Percentiles rank a stretch among this genome's conserved stretches.
Evolutionary conservation across 2,113 vertebrate genomes (phyloP).

Genomic region (Hemiprocne comata): DNA sequence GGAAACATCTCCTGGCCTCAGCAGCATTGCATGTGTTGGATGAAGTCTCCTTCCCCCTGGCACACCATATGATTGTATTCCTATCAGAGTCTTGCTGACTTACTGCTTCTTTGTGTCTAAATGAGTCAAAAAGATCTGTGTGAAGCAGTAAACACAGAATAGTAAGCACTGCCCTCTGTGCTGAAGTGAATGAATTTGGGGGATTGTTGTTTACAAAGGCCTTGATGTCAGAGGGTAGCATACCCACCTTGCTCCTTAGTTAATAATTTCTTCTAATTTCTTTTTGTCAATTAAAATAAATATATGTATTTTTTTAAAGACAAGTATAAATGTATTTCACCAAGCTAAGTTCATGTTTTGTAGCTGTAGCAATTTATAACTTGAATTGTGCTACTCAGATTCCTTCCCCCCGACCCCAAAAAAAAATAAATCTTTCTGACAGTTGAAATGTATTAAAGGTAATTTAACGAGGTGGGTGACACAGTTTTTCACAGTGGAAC

Average conservation of each 20-base stretch:
- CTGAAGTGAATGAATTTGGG: not conserved
- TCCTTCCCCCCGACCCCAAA: not conserved
- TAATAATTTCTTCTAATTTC: not conserved
- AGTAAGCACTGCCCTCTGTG: not conserved
- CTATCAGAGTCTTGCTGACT: accelerated
- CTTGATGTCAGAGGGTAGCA: not conserved
- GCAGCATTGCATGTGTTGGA: not conserved
- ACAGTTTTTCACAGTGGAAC: conserved; percentile 31
- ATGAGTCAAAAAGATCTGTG: not conserved
- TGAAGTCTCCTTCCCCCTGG: not conserved
- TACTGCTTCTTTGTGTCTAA: not conserved
- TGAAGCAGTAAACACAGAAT: not conserved
- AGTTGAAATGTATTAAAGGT: not conserved
- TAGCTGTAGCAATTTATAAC: not conserved
- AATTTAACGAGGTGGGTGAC: conserved; percentile 6
- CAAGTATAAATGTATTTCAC: not conserved
- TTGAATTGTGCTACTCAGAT: not conserved
- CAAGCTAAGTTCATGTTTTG: not conserved
- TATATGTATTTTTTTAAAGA: not conserved
- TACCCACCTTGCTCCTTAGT: not conserved
- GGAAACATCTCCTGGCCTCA: not conserved
- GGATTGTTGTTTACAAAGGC: not conserved
- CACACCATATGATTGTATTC: too few relatives aligned
- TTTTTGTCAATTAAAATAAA: not conserved
- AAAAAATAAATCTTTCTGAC: not conserved